Evolutionary conservation across 2,797 vertebrate genomes (phyloP).

Genomic region (Pipistrellus pygmaeus): DNA sequence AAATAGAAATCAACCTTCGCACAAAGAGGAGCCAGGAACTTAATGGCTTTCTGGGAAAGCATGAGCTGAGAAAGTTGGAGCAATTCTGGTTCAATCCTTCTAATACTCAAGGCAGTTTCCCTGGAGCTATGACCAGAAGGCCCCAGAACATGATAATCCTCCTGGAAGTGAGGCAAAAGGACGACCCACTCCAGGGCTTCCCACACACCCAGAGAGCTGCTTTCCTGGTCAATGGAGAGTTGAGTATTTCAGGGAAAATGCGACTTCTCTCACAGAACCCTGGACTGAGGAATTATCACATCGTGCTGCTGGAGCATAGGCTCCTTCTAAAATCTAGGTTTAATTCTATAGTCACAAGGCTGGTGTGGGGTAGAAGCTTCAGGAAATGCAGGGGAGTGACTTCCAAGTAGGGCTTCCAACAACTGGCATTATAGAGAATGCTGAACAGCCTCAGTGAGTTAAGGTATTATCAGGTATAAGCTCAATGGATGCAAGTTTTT

Average conservation of each 20-base stretch:
- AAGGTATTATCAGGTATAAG: slow-evolving; percentile 17
- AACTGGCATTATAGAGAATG: slow-evolving; percentile 54
- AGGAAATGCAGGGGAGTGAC: background rate
- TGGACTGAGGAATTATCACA: background rate
- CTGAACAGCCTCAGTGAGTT: background rate
- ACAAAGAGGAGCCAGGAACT: slow-evolving; percentile 82
- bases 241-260: slow-evolving; percentile 38
- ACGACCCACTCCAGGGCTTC: background rate
- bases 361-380: background rate
- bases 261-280: background rate
- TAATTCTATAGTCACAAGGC: background rate
- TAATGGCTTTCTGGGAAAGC: slow-evolving; percentile 68
- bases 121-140: slow-evolving; percentile 55
- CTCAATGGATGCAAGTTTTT: slow-evolving; percentile 44
- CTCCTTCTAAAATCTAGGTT: background rate
- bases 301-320: background rate
- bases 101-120: background rate
- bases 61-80: slow-evolving; percentile 41
- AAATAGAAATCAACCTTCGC: slow-evolving; percentile 85
- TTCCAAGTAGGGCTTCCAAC: background rate
- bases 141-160: slow-evolving; percentile 24
- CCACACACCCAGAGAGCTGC: background rate
- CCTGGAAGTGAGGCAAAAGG: background rate
- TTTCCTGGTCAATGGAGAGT: background rate
- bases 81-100: slow-evolving; percentile 48